Base-by-base conservation (phyloP, 2,888 invertebrate species). In the Hypsopygia costalis region DNA sequence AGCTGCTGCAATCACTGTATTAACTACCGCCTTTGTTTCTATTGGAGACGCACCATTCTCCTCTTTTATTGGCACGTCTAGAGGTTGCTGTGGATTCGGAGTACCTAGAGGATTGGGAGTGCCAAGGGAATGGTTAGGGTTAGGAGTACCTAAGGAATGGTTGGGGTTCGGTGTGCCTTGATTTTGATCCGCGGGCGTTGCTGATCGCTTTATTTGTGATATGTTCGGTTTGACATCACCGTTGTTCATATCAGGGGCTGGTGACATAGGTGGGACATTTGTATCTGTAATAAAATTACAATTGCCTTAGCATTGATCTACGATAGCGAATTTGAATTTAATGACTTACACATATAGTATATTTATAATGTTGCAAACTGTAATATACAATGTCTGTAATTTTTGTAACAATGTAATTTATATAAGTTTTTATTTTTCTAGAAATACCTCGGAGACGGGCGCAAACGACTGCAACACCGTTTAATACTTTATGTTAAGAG, bases 161-260 rank as follows among this genome's bases (percentile, higher is more conserved):
- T 75, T 83, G 0, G 86, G 79, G 47, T 81, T 85, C 0, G 86
- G 88, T 0, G 87, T 85, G 2, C 86, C 83, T 34, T 83, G 87
- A 46, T 61, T 83, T 39, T 78, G 77, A 35, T 86, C 87, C 0
- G 83, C 74, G 0, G 88, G 87, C 0, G 86, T 88, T 1, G 68
- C 59, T 1, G 86, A 85, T 6, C 80, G 73, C 57, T 76, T 91
- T 64, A 79, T 91, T 80, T 76, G 85, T 20, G 75, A 72, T 62
- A 79, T 81, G 69, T 75, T 90, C 47, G 81, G 89, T 68, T 74
- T 90, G 42, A 77, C 72, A 58, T 83, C 83, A 0, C 62, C 67
- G 44, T 72, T 79, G 44, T 72, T 79, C 1, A 56, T 50, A 6
- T 87, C 88, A 0, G 75, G 69, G 1, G 76, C 68, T 35, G 88